A percentile compares a stretch with the other conserved stretches of the same genome.
These are phyloP conservation scores for Myripristis jacobus DNA, from an alignment of 2,797 vertebrate genomes.

Conservation along the genomic window DNA sequence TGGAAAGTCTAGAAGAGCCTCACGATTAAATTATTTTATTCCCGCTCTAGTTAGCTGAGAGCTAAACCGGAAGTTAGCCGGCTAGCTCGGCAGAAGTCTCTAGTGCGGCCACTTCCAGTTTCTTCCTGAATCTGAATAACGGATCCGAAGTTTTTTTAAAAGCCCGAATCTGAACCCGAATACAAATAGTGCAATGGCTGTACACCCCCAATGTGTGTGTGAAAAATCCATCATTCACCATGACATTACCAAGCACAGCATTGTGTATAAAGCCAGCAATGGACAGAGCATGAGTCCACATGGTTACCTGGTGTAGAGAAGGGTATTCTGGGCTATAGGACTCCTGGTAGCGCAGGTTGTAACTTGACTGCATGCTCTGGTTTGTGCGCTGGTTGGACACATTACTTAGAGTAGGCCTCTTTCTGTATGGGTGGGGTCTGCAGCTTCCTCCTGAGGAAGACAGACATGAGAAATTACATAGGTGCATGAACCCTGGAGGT, in stretches of 20 bases:
- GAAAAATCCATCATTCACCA: background rate
- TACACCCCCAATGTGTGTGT: no score
- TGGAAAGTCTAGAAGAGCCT: no score
- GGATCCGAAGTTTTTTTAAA: no score
- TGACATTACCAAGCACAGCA: background rate
- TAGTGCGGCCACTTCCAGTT: no score
- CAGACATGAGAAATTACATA: background rate
- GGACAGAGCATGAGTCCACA: background rate
- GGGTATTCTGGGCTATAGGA: conserved; percentile 85
- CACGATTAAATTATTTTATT: no score
- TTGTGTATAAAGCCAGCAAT: background rate
- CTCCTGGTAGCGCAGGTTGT: conserved; percentile 84
- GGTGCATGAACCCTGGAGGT: background rate
- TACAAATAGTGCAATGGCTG: no score
- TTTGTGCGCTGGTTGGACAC: conserved; percentile 78
- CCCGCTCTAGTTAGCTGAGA: no score
- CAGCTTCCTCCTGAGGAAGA: conserved; percentile 70
- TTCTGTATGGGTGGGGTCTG: conserved; percentile 85
- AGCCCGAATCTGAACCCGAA: no score
- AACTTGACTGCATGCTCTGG: conserved; percentile 75
- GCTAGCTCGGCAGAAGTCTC: no score
- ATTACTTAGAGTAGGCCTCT: conserved; percentile 82
- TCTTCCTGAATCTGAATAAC: no score
- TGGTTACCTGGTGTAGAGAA: conserved; percentile 79
- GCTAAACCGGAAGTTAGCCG: no score